Evolutionary conservation across 1,140 invertebrate species (phyloP).

Genomic region (Danaus melanippus): DNA sequence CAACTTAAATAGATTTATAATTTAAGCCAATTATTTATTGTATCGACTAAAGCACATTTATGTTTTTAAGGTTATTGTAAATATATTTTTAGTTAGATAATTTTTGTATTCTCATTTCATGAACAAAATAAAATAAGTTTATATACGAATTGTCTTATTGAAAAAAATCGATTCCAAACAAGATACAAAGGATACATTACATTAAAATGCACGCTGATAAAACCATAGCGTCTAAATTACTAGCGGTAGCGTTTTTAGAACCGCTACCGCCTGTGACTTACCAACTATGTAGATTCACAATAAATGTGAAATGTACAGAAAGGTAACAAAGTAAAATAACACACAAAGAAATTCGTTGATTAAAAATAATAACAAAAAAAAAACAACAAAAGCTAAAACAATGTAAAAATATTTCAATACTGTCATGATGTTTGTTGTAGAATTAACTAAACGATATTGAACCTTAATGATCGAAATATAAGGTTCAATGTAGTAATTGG

Average conservation of each 20-base stretch:
- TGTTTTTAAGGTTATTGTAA: constrained; percentile 2
- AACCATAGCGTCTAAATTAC: not conserved
- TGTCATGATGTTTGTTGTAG: constrained; percentile 45
- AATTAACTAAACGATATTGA: constrained; percentile 12
- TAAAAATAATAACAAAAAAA: constrained; percentile 19
- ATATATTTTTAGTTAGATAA: constrained; percentile 5
- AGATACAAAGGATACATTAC: constrained; percentile 19
- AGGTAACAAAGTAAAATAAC: constrained; percentile 8
- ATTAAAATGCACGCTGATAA: constrained; percentile 21
- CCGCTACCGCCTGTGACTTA: too few relatives aligned
- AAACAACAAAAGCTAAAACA: constrained; percentile 12
- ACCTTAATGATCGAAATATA: constrained; percentile 5
- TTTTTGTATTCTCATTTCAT: constrained; percentile 18
- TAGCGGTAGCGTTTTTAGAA: too few relatives aligned
- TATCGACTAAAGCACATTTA: not conserved
- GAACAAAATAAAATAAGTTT: constrained; percentile 10
- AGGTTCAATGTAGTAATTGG: not conserved
- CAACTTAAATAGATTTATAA: not conserved
- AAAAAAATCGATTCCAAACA: constrained; percentile 9
- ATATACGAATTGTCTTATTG: constrained; percentile 3
- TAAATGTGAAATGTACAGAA: not conserved
- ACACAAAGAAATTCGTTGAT: constrained; percentile 29
- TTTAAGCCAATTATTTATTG: constrained; percentile 10
- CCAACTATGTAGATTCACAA: too few relatives aligned
- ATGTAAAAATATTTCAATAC: constrained; percentile 36